Percentiles rank a stretch among this genome's conserved stretches.
Evolutionary conservation across 2,797 vertebrate genomes (phyloP).

Genomic region (Danio jaintianensis): DNA sequence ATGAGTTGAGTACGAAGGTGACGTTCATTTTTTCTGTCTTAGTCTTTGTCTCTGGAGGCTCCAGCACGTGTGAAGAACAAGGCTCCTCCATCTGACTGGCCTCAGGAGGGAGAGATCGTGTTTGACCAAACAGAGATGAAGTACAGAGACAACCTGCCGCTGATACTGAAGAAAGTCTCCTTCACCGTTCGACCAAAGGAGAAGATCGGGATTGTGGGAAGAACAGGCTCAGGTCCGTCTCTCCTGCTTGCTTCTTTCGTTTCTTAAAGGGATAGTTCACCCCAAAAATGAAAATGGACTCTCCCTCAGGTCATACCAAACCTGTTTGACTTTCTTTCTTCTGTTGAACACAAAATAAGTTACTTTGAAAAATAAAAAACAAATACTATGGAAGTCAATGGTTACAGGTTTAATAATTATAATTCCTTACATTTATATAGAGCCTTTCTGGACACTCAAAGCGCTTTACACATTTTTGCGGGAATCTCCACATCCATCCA

Average conservation of each 20-base stretch:
- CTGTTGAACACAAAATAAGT: too few species aligned
- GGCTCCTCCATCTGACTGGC: constrained; percentile 81
- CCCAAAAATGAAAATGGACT: too few species aligned
- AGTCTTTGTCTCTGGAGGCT: constrained; percentile 88
- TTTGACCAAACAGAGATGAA: constrained; percentile 90
- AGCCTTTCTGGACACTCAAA: too few species aligned
- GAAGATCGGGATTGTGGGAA: constrained; percentile 91
- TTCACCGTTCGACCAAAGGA: constrained; percentile 91
- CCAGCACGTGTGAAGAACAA: constrained; percentile 89
- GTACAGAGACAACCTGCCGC: constrained; percentile 89
- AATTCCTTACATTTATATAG: too few species aligned
- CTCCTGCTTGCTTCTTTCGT: not conserved
- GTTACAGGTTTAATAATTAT: too few species aligned
- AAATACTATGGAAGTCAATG: too few species aligned
- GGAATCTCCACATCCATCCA: too few species aligned
- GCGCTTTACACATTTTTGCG: too few species aligned
- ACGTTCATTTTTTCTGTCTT: constrained; percentile 20
- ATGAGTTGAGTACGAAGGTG: not conserved
- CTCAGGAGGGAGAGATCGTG: constrained; percentile 87
- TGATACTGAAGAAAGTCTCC: constrained; percentile 91
- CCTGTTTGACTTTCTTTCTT: too few species aligned
- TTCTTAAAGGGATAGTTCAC: not conserved
- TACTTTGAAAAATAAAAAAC: too few species aligned
- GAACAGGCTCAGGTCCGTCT: constrained; percentile 87
- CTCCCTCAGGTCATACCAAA: too few species aligned